Base-by-base conservation (phyloP, 2,797 vertebrate genomes). In the Limnodromus scolopaceus region DNA sequence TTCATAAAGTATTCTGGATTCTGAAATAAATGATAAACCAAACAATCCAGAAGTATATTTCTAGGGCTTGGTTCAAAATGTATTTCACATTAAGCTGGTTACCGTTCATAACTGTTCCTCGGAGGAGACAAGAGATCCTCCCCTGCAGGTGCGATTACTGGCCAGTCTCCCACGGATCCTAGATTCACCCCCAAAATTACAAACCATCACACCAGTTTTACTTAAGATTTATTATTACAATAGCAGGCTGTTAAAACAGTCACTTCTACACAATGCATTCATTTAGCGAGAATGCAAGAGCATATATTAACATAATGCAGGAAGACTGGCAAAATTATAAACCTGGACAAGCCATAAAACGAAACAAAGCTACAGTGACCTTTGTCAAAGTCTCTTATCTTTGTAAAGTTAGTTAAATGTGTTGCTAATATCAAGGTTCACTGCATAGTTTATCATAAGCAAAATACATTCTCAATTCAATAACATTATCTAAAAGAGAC, bases 131-230 rank as follows among this genome's bases (percentile, higher is more conserved):
- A 10, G 11, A 66, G 30, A 66, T 10, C 18, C 16, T 49, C 4
- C 12, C 34, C 16, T 27, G 36, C 28, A 16, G 53, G 2, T 43
- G 34, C 24, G 30, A 17, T 20, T 8, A 7, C 20, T 36, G 63
- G 5, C 25, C 78, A 53, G 30, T 10, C 43, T 34, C 20, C 36
- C 19, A 10, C 0, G 1, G 23, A 4, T 32, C 22, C 46, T 27
- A 41, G 18, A 41, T 22, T 46, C 32, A 41, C 16, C 27, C 36
- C 49, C 3, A 25, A 3, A 84, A 61, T 14, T 24, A 53, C 46
- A 38, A 45, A 65, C n/a, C 11, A 1, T 12, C 55, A 16, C n/a
- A 34, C 9, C n/a, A 17, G 3, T 17, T 60, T 34, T 17, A 17
- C 17, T 57, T 34, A 16, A 34, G 11, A 55, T 55, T 58, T 58